A percentile compares a stretch with the other conserved stretches of the same genome.
These are phyloP conservation scores for Semibalanus balanoides DNA, from an alignment of 1,140 invertebrate species.

Conservation along the genomic window DNA sequence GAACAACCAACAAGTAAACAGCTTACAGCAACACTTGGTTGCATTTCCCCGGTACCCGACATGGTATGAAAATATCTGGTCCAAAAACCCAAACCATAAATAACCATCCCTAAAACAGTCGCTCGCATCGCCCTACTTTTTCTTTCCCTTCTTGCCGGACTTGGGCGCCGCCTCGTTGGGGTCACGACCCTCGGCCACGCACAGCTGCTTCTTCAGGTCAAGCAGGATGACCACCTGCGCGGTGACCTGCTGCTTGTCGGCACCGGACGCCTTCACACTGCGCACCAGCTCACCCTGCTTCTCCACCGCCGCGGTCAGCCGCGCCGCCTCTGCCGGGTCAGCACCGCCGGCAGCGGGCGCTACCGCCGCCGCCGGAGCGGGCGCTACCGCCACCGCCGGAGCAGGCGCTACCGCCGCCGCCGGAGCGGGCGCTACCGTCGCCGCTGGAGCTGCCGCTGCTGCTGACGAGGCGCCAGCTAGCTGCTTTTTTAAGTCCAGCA, in stretches of 20 bases:
- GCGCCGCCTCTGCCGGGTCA: conserved; percentile 7
- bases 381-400: conserved; percentile 16
- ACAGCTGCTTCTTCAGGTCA: conserved; percentile 15
- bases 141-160: too few relatives aligned
- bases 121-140: too few relatives aligned
- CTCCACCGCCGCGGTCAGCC: conserved; percentile 13
- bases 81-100: too few relatives aligned
- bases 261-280: conserved; percentile 44
- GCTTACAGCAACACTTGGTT: too few relatives aligned
- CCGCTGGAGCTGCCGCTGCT: not conserved
- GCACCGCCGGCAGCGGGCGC: conserved; percentile 1
- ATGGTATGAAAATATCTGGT: too few relatives aligned
- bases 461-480: conserved; percentile 8
- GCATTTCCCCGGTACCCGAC: too few relatives aligned
- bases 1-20: too few relatives aligned
- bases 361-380: not conserved
- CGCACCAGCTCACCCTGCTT: conserved; percentile 53
- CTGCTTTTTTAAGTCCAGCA: conserved; percentile 15
- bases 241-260: conserved; percentile 10
- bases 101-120: too few relatives aligned
- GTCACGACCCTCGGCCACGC: not conserved
- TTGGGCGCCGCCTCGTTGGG: too few relatives aligned
- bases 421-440: conserved; percentile 1
- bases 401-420: not conserved
- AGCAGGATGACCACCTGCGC: conserved; percentile 15